Evolutionary conservation across 92 coral and sea anemone species (phyloP).

Genomic region (Porites evermanni): DNA sequence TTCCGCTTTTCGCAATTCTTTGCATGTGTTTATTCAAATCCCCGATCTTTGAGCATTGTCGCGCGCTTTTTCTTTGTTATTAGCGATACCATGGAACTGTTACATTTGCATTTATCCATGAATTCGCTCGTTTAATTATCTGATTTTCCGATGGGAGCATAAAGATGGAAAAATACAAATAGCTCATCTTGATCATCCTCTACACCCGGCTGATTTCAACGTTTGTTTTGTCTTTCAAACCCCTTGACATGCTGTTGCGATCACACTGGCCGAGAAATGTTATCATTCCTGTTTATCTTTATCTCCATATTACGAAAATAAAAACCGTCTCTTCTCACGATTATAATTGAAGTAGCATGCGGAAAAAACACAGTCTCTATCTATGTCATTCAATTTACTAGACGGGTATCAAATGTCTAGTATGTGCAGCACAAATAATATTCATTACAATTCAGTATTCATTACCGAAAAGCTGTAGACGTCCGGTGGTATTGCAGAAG

Average conservation of each 20-base stretch:
- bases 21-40: neutral
- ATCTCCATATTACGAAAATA: neutral
- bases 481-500: neutral
- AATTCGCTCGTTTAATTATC: neutral
- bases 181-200: neutral
- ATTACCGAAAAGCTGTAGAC: conserved; percentile 15
- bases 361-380: neutral
- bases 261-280: neutral
- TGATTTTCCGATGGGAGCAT: conserved; percentile 20
- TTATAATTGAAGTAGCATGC: conserved; percentile 9
- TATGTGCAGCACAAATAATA: conserved; percentile 6
- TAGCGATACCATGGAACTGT: neutral
- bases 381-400: neutral
- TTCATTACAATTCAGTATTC: conserved; percentile 24
- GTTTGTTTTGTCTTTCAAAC: conserved; percentile 5
- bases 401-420: conserved; percentile 47
- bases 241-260: neutral
- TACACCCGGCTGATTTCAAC: neutral
- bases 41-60: neutral
- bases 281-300: conserved; percentile 9
- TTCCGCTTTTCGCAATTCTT: neutral
- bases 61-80: neutral
- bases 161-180: neutral
- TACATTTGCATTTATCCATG: neutral
- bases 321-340: neutral